phyloP scores from a whole-genome alignment of 2,888 invertebrate species.

The Sycophila texana region DNA sequence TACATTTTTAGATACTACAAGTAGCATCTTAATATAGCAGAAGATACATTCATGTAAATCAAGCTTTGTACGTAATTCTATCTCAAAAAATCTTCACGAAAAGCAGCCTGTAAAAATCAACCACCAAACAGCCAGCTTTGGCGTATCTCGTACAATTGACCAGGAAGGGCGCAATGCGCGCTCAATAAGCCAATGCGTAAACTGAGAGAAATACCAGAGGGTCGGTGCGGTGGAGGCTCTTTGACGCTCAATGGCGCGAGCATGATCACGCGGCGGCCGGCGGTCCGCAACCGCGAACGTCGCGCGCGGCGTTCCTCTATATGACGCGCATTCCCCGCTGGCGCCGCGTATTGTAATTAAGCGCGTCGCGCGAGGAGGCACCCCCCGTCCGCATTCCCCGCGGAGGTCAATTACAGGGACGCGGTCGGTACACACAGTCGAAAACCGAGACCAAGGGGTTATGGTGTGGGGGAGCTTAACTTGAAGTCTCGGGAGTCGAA shows the following conservation, averaged over 20 bases:
- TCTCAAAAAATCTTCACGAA: too few species aligned
- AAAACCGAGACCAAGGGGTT: constrained; percentile 61
- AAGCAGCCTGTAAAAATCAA: too few species aligned
- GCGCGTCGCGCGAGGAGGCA: constrained; percentile 28
- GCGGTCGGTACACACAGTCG: constrained; percentile 60
- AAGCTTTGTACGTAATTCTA: too few species aligned
- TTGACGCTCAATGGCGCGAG: constrained; percentile 5
- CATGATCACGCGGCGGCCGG: not conserved
- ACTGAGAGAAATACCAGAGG: not conserved
- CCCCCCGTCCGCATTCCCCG: constrained; percentile 51
- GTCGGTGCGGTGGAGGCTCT: not conserved
- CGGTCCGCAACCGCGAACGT: not conserved
- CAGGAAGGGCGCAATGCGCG: too few species aligned
- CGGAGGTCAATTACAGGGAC: constrained; percentile 64
- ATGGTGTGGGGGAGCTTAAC: constrained; percentile 6
- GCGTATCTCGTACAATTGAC: too few species aligned
- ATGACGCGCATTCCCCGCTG: constrained; percentile 57
- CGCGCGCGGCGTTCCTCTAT: not conserved
- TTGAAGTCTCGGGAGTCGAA: constrained; percentile 9
- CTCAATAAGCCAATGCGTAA: too few species aligned
- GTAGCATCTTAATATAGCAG: too few species aligned
- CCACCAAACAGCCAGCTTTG: too few species aligned
- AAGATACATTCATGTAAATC: too few species aligned
- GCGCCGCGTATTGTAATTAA: constrained; percentile 63
- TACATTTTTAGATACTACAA: too few species aligned